Percentiles rank a stretch among this genome's conserved stretches.
phyloP scores from a whole-genome alignment of 2,888 invertebrate genomes.

The Eustalomyia histrio region DNA sequence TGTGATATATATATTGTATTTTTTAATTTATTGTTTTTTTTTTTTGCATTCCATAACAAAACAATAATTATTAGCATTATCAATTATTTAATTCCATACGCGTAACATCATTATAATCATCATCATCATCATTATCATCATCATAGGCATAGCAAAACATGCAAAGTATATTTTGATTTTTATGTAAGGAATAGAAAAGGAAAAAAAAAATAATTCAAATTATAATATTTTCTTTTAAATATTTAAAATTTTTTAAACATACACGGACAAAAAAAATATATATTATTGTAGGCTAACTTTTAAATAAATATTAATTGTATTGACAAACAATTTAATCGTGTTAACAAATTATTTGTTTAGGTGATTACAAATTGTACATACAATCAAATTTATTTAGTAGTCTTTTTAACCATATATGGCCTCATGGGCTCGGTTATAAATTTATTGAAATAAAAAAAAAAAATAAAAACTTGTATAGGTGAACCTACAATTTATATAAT shows the following conservation, averaged over 20 bases:
- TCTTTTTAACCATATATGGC: too few relatives aligned
- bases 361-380: too few relatives aligned
- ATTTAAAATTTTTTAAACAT: neutral
- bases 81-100: conserved; percentile 50
- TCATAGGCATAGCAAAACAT: conserved; percentile 64
- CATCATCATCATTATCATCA: conserved; percentile 45
- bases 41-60: conserved; percentile 55
- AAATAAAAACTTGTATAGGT: too few relatives aligned
- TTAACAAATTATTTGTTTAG: too few relatives aligned
- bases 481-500: neutral
- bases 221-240: conserved; percentile 41
- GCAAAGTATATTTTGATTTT: conserved; percentile 54
- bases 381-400: too few relatives aligned
- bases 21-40: conserved; percentile 25
- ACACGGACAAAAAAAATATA: too few relatives aligned
- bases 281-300: too few relatives aligned
- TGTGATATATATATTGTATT: conserved; percentile 51
- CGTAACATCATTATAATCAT: conserved; percentile 56
- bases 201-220: conserved; percentile 55
- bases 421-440: too few relatives aligned
- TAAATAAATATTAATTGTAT: too few relatives aligned
- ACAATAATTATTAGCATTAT: conserved; percentile 32
- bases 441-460: too few relatives aligned
- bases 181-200: conserved; percentile 56
- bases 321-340: too few relatives aligned